phyloP scores from a whole-genome alignment of 2,888 invertebrate species.

The Geotrupes spiniger region DNA sequence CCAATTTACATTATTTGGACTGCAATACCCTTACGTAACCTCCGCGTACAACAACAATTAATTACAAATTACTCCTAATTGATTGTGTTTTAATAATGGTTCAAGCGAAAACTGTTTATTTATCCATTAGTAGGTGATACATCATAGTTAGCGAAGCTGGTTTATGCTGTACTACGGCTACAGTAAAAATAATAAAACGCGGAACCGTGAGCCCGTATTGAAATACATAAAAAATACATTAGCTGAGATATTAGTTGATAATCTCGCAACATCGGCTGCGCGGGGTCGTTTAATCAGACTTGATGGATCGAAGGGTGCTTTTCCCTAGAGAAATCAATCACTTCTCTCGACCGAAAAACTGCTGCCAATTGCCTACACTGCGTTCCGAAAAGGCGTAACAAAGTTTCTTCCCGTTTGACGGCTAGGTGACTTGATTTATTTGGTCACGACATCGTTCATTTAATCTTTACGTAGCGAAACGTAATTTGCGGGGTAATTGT shows the following conservation, averaged over 20 bases:
- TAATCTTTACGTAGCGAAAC: too few species aligned
- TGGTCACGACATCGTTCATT: constrained; percentile 7
- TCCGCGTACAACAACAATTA: too few species aligned
- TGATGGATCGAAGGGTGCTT: constrained; percentile 46
- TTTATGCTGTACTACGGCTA: background rate
- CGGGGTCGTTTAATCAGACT: constrained; percentile 45
- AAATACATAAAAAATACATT: constrained; percentile 44
- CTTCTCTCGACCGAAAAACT: constrained; percentile 44
- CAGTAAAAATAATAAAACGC: constrained; percentile 6
- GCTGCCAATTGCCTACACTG: constrained; percentile 41
- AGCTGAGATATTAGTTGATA: constrained; percentile 45
- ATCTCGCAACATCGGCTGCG: constrained; percentile 41
- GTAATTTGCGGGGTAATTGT: too few species aligned
- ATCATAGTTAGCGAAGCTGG: constrained; percentile 1
- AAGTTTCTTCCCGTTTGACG: constrained; percentile 30
- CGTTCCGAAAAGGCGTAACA: constrained; percentile 32
- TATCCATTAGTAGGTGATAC: constrained; percentile 4
- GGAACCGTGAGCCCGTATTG: constrained; percentile 13
- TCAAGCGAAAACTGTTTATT: background rate
- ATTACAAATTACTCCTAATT: too few species aligned
- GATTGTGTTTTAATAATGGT: background rate
- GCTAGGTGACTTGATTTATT: constrained; percentile 20
- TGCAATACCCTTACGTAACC: too few species aligned
- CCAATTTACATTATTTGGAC: too few species aligned
- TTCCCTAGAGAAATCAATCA: constrained; percentile 49